Base-by-base conservation (phyloP, 1,140 invertebrate species). In the Heliconius hermathena region DNA sequence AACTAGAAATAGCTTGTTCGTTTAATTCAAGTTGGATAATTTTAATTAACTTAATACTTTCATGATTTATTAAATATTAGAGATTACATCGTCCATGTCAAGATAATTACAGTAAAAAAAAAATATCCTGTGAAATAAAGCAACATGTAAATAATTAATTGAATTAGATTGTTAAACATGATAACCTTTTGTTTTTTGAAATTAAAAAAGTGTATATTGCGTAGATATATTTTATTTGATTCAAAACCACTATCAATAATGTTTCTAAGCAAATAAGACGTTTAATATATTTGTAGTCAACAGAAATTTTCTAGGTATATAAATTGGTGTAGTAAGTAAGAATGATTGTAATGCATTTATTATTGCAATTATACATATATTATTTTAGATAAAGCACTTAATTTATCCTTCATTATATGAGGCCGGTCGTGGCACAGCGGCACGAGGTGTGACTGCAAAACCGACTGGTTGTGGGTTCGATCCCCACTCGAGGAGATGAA, bases 1-100 rank as follows among this genome's bases (percentile, higher is more conserved):
- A 66, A 66, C 60, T 66, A 66, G 26, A 66, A 66, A 29, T 66
- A 66, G 60, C 60, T 29, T 66, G 60, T 66, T 16, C 60, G 13
- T 66, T 66, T 66, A 66, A 66, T 66, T 66, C 60, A 29, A 66
- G 3, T 66, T 29, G 9, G 9, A 26, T 66, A 66, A 66, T 66
- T 16, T 66, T 66, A 66, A 66, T 66, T 66, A 66, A 66, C 26
- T 66, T 66, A 66, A 66, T 66, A 66, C 5, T 66, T 66, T 66
- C 49, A 66, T 66, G 60, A 66, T 66, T 66, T 66, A 66, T 66
- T 26, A n/a, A 66, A 29, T 26, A 29, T 26, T 26, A 66, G 11
- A 26, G 22, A 26, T 16, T 4, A 66, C 11, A 4, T 66, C 26
- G 60, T 26, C 8, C 22, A 29, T 66, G 60, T 66, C 60, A 60